phyloP scores from a whole-genome alignment of 2,797 vertebrate genomes.

The Lepilemur septentrionalis region DNA sequence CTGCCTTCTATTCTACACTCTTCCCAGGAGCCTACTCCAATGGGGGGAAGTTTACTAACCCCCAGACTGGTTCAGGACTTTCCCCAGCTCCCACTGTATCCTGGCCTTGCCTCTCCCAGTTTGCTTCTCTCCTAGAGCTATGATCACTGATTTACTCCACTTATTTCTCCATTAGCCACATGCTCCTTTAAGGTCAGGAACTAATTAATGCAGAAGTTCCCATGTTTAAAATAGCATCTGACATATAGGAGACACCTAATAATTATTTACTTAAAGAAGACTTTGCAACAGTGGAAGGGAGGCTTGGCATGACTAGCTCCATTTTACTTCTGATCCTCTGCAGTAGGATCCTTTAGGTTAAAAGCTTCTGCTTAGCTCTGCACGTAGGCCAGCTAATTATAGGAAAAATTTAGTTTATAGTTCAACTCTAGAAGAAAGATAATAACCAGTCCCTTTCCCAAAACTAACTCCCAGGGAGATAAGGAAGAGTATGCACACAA shows the following conservation, averaged over 20 bases:
- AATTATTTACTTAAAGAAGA: slow-evolving; percentile 12
- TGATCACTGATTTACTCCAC: not conserved
- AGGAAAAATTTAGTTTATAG: not conserved
- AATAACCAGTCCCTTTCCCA: not conserved
- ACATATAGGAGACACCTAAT: not conserved
- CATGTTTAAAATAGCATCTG: not conserved
- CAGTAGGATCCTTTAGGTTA: not conserved
- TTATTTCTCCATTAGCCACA: not conserved
- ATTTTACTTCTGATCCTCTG: not conserved
- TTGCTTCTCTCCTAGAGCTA: not conserved
- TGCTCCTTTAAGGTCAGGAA: not conserved
- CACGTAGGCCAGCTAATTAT: not conserved
- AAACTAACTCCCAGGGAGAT: not conserved
- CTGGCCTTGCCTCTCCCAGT: not conserved
- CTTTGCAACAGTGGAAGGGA: not conserved
- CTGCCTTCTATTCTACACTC: not conserved
- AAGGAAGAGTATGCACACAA: not conserved
- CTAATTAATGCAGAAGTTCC: not conserved
- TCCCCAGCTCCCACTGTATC: not conserved
- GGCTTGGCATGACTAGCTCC: not conserved
- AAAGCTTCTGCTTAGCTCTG: not conserved
- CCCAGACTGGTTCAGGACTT: not conserved
- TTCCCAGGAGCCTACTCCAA: not conserved
- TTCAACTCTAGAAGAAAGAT: not conserved
- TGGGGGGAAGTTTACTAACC: not conserved